A percentile compares a stretch with the other conserved stretches of the same genome.
phyloP scores from a whole-genome alignment of 2,888 invertebrate genomes.

The Odontocolon sp. region DNA sequence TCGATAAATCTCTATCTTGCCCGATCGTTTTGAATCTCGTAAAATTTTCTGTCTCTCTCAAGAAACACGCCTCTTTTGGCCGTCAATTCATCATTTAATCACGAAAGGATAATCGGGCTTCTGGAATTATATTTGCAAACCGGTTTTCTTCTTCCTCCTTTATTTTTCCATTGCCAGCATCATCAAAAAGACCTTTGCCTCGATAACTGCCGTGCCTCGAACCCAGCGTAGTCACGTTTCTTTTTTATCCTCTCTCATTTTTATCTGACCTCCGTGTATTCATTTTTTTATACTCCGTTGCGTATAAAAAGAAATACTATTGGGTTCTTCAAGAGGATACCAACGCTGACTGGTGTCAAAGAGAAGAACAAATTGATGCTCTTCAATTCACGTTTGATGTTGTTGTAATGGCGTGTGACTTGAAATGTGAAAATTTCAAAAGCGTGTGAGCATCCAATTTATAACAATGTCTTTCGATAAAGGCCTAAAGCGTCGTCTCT shows the following conservation, averaged over 20 bases:
- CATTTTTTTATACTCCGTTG: neutral
- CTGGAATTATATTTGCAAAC: constrained; percentile 69
- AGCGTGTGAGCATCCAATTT: too few species aligned
- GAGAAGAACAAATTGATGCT: too few species aligned
- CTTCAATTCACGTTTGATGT: too few species aligned
- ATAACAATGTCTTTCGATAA: too few species aligned
- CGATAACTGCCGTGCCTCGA: constrained; percentile 13
- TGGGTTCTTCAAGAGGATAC: too few species aligned
- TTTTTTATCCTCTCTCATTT: constrained; percentile 9
- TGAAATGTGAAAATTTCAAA: too few species aligned
- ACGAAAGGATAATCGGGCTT: constrained; percentile 63
- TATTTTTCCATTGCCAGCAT: neutral
- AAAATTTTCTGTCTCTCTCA: constrained; percentile 3
- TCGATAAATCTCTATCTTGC: neutral
- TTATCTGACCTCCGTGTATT: constrained; percentile 5
- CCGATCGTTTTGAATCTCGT: neutral
- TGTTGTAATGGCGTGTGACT: too few species aligned
- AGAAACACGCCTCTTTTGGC: neutral
- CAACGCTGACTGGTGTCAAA: too few species aligned
- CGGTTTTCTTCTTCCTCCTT: constrained; percentile 59
- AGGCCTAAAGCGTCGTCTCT: too few species aligned
- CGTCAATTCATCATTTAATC: constrained; percentile 61
- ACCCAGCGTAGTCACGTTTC: constrained; percentile 1
- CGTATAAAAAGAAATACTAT: too few species aligned
- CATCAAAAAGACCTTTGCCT: constrained; percentile 34